Evolutionary conservation across 2,797 vertebrate species (phyloP).

Genomic region (Pipistrellus kuhlii): DNA sequence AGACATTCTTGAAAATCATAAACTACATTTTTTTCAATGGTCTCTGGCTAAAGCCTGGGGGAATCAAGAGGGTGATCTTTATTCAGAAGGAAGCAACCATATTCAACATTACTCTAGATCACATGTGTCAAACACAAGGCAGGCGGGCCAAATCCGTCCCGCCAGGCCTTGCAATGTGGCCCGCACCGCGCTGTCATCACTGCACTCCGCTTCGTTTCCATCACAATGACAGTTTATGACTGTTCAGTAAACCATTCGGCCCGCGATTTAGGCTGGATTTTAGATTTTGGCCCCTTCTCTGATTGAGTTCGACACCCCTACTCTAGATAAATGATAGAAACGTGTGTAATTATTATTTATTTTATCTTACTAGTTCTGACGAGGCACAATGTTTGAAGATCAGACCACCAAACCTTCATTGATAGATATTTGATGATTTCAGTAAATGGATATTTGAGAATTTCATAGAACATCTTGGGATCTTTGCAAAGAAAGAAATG

Average conservation of each 20-base stretch:
- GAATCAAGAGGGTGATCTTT: background rate
- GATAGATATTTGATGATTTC: background rate
- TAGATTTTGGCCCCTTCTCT: too few relatives aligned
- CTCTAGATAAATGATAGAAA: background rate
- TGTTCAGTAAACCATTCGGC: too few relatives aligned
- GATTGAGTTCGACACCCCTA: too few relatives aligned
- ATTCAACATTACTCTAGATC: background rate
- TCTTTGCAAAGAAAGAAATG: background rate
- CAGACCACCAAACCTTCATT: background rate
- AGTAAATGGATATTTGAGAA: background rate
- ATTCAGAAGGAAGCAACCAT: background rate
- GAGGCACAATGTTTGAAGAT: background rate
- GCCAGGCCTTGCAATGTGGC: too few relatives aligned
- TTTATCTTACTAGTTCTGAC: background rate
- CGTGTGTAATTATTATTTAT: background rate
- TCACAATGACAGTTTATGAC: too few relatives aligned
- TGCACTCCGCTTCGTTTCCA: too few relatives aligned
- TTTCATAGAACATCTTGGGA: background rate
- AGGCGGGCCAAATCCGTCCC: too few relatives aligned
- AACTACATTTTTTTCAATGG: background rate
- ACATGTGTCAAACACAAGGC: too few relatives aligned
- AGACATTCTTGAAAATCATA: background rate
- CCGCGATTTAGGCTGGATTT: too few relatives aligned
- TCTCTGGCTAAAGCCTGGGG: background rate
- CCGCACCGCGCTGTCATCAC: too few relatives aligned